Percentiles rank a stretch among this genome's conserved stretches.
Conservation (phyloP, 2,888 invertebrate genomes). For the Drosophila recens region DNA sequence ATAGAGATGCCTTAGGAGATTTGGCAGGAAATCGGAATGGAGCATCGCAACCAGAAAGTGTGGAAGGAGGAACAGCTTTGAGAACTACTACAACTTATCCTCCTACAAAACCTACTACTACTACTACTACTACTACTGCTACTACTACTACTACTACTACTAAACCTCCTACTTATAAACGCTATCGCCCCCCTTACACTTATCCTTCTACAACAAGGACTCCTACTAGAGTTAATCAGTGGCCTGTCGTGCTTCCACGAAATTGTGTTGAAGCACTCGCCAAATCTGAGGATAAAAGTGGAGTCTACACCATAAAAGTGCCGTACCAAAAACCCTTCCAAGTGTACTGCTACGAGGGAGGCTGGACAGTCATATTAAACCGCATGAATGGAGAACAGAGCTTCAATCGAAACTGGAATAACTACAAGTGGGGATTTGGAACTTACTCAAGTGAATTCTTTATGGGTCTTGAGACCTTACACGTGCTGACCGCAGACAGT, state of each 20-base stretch:
- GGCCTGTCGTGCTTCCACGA: neutral
- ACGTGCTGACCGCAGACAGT: neutral
- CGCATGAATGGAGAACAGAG: neutral
- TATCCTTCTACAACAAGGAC: no score
- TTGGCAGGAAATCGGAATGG: no score
- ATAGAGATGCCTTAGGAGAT: no score
- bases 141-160: neutral
- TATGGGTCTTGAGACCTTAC: neutral
- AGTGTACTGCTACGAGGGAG: neutral
- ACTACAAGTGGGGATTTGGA: neutral
- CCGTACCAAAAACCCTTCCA: neutral
- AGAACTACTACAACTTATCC: no score
- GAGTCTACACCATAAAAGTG: neutral
- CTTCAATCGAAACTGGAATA: neutral
- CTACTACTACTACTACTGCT: neutral
- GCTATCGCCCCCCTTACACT: no score
- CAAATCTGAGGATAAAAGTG: neutral
- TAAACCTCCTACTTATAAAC: neutral
- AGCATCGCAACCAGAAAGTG: no score
- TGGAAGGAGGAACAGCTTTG: neutral
- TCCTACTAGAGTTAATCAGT: no score
- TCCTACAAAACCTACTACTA: neutral
- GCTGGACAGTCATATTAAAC: neutral
- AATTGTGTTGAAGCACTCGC: neutral
- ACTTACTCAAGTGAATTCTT: neutral